Evolutionary conservation across 2,888 invertebrate genomes (phyloP).

Genomic region (Drosophila aldrichi): DNA sequence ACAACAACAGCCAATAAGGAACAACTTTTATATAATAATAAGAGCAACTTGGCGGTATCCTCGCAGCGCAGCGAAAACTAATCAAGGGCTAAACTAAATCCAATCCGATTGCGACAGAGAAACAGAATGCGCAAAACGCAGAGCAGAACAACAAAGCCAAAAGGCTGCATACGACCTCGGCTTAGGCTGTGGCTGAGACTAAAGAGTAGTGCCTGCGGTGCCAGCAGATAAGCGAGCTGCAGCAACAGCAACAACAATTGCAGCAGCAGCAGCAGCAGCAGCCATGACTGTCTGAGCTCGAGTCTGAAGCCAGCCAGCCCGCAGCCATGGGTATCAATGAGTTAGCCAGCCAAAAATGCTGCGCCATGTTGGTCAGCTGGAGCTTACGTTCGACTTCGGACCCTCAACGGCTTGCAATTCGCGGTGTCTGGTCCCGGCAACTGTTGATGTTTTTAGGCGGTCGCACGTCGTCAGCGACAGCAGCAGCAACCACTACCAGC

Average conservation of each 20-base stretch:
- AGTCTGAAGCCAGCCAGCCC: constrained; percentile 56
- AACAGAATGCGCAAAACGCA: constrained; percentile 63
- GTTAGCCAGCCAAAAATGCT: constrained; percentile 61
- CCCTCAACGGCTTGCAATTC: constrained; percentile 42
- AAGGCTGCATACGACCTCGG: constrained; percentile 37
- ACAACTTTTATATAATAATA: constrained; percentile 72
- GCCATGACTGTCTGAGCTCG: constrained; percentile 59
- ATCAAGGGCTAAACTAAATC: constrained; percentile 85
- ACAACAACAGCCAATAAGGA: constrained; percentile 47
- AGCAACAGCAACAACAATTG: constrained; percentile 40
- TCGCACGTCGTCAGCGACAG: constrained; percentile 79
- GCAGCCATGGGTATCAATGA: constrained; percentile 76
- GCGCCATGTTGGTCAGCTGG: constrained; percentile 66
- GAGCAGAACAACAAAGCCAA: constrained; percentile 3
- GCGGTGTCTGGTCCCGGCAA: constrained; percentile 71
- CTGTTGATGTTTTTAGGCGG: constrained; percentile 83
- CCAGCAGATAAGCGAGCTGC: constrained; percentile 57
- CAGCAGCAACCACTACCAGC: constrained; percentile 40
- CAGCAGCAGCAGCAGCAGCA: constrained; percentile 32
- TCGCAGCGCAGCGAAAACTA: constrained; percentile 80
- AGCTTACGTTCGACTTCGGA: constrained; percentile 29
- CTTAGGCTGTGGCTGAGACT: constrained; percentile 23
- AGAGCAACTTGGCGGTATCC: constrained; percentile 74
- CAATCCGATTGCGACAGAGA: constrained; percentile 78
- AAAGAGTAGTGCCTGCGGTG: constrained; percentile 60